phyloP scores from a whole-genome alignment of 37 sponge, comb jelly and placozoan genomes.

The Mnemiopsis leidyi region DNA sequence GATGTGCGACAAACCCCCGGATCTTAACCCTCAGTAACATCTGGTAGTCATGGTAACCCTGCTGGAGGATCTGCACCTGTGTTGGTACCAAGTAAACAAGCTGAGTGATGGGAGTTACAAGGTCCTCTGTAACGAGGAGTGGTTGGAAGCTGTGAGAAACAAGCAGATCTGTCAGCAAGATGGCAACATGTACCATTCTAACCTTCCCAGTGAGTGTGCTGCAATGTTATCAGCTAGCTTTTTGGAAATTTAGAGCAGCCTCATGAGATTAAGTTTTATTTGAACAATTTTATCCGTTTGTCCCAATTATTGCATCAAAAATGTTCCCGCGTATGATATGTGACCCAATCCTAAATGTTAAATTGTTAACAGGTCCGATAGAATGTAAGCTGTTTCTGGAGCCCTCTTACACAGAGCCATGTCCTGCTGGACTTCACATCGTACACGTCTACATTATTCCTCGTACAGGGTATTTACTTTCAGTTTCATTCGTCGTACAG shows the following conservation, averaged over 20 bases:
- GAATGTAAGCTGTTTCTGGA: conserved; percentile 58
- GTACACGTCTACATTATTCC: neutral
- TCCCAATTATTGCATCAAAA: no score
- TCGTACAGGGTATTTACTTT: conserved; percentile 5
- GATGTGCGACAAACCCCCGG: no score
- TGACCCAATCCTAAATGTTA: no score
- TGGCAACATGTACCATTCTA: neutral
- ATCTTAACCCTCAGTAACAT: no score
- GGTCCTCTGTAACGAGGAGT: conserved; percentile 40
- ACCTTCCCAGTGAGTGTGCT: conserved; percentile 7
- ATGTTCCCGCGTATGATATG: no score
- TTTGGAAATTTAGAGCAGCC: no score
- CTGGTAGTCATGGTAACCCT: neutral
- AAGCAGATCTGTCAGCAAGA: neutral
- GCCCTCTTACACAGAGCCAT: neutral
- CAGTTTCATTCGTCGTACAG: no score
- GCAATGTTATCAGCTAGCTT: no score
- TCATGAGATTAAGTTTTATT: no score
- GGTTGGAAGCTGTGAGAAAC: neutral
- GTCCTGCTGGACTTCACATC: neutral
- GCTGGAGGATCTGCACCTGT: neutral
- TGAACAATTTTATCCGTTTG: no score
- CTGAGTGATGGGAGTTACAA: neutral
- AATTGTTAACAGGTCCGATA: conserved; percentile 46
- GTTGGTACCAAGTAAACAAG: conserved; percentile 22